Percentiles rank a stretch among this genome's conserved stretches.
Conservation (phyloP, 2,113 vertebrate genomes). For the Sciurus niger region DNA sequence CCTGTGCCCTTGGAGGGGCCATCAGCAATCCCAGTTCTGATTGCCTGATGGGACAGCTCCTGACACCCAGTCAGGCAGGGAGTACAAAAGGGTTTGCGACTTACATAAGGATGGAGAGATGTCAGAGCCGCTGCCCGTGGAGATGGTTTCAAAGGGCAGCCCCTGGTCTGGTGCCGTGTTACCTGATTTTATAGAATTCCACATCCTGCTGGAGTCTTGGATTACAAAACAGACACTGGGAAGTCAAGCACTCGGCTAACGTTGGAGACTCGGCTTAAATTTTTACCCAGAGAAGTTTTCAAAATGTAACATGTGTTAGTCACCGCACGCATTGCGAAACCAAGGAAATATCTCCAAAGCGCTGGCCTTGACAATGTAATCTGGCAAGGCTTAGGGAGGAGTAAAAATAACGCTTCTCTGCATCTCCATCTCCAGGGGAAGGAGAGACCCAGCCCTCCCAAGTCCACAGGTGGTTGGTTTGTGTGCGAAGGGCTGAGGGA, state of each 20-base stretch:
- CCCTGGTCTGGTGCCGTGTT: rapidly evolving
- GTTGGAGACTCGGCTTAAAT: constrained; percentile 61
- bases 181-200: constrained; percentile 19
- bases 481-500: rapidly evolving
- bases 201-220: constrained; percentile 28
- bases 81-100: rapidly evolving
- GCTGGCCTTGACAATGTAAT: constrained; percentile 66
- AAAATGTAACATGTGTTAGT: constrained; percentile 79
- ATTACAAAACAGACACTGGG: constrained; percentile 28
- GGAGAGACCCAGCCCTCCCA: not conserved
- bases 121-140: not conserved
- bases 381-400: constrained; percentile 10
- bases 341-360: constrained; percentile 68
- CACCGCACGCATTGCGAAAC: constrained; percentile 74
- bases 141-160: not conserved
- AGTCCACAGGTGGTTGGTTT: not conserved
- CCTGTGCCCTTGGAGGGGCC: rapidly evolving
- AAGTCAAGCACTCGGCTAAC: constrained; percentile 32
- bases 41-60: too few relatives aligned
- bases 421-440: not conserved
- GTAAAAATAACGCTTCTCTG: constrained; percentile 13
- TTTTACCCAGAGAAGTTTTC: constrained; percentile 78
- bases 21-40: rapidly evolving
- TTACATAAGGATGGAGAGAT: rapidly evolving
- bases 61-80: not conserved